phyloP scores from a whole-genome alignment of 2,888 invertebrate species.

The Magallana nippona region DNA sequence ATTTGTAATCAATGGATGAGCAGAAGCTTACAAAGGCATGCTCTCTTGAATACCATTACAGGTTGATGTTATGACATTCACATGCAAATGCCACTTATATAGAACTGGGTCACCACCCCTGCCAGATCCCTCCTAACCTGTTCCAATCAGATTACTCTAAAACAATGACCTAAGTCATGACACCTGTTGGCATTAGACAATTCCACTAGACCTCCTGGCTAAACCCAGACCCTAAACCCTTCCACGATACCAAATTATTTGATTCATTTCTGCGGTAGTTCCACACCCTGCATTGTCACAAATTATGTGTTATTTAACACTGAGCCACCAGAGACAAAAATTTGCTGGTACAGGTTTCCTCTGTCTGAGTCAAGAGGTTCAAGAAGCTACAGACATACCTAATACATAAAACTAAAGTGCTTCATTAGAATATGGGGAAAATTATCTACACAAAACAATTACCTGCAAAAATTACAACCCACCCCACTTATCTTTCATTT shows the following conservation, averaged over 20 bases:
- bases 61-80: slow-evolving; percentile 6
- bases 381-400: neutral
- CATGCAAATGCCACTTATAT: neutral
- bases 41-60: slow-evolving; percentile 7
- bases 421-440: neutral
- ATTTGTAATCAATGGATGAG: neutral
- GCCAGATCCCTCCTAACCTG: neutral
- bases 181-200: slow-evolving; percentile 5
- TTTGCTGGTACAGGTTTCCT: neutral
- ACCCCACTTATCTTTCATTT: slow-evolving; percentile 6
- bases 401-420: neutral
- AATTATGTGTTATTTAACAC: neutral
- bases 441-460: slow-evolving; percentile 17
- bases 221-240: neutral
- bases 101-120: neutral
- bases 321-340: neutral
- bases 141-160: slow-evolving; percentile 14
- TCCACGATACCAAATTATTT: neutral
- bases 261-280: neutral
- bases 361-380: neutral
- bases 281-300: neutral
- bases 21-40: neutral
- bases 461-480: slow-evolving; percentile 4
- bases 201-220: neutral
- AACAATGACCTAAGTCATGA: slow-evolving; percentile 22